phyloP scores from a whole-genome alignment of 2,888 invertebrate genomes.

The Tetanocera ferruginea region DNA sequence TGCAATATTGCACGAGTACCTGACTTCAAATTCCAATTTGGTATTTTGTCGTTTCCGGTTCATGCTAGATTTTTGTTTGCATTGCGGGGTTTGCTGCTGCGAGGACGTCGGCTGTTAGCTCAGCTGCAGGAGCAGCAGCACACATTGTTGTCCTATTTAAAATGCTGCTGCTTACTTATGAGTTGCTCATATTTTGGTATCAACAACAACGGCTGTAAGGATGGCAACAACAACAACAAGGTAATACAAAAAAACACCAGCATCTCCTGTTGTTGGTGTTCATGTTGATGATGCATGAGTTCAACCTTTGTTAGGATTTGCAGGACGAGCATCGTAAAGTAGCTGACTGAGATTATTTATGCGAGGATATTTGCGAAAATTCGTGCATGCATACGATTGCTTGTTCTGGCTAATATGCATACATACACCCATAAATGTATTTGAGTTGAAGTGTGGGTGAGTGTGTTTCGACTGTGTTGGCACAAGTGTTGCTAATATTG shows the following conservation, averaged over 20 bases:
- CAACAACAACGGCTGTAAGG: not conserved
- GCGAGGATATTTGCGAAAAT: not conserved
- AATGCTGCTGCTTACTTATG: conserved; percentile 11
- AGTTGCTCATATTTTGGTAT: conserved; percentile 4
- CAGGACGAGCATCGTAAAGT: not conserved
- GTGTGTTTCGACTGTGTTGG: not conserved
- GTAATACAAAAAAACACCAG: not conserved
- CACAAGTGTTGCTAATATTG: not conserved
- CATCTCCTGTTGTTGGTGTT: not conserved
- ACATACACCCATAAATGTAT: not conserved
- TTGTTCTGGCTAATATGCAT: too few species aligned
- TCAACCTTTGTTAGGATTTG: not conserved
- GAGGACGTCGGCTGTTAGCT: not conserved
- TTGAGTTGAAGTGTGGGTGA: not conserved
- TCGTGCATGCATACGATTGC: not conserved
- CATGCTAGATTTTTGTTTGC: not conserved
- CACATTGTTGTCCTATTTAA: conserved; percentile 15
- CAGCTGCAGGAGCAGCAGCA: not conserved
- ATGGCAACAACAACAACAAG: not conserved
- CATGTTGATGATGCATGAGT: not conserved
- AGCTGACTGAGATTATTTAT: conserved; percentile 2
- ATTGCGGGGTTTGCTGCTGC: not conserved
- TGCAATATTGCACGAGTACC: conserved; percentile 14
- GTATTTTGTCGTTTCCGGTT: not conserved
- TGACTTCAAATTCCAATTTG: conserved; percentile 15